Conservation (phyloP, 2,113 vertebrate genomes). For the Equus quagga region DNA sequence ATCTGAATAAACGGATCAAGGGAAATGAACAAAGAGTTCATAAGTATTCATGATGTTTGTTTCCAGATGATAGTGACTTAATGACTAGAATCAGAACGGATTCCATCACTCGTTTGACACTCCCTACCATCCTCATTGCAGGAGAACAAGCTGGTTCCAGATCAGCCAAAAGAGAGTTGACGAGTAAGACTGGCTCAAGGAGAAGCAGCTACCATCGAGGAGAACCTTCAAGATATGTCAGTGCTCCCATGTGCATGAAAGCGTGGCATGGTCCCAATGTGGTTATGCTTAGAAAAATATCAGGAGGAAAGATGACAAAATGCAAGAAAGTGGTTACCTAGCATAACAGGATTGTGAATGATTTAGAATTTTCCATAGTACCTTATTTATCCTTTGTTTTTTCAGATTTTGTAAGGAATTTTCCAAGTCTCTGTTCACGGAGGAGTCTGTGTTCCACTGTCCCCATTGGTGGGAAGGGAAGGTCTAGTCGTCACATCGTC, state of each 20-base stretch:
- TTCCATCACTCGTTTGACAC: background rate
- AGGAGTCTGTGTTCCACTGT: background rate
- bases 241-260: background rate
- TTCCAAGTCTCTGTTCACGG: background rate
- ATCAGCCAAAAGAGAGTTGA: background rate
- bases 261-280: background rate
- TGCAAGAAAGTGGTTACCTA: background rate
- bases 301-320: background rate
- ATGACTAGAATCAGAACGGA: background rate
- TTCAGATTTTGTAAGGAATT: background rate
- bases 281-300: background rate
- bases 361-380: background rate
- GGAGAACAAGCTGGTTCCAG: background rate
- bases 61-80: background rate
- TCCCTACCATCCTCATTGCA: background rate
- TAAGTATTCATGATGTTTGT: background rate
- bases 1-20: background rate
- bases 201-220: background rate
- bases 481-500: background rate
- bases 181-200: background rate
- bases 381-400: background rate
- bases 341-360: background rate
- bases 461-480: background rate
- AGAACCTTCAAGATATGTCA: background rate
- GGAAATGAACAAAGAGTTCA: background rate